phyloP scores from a whole-genome alignment of 2,888 invertebrate genomes.

The Rhamnusium bicolor region DNA sequence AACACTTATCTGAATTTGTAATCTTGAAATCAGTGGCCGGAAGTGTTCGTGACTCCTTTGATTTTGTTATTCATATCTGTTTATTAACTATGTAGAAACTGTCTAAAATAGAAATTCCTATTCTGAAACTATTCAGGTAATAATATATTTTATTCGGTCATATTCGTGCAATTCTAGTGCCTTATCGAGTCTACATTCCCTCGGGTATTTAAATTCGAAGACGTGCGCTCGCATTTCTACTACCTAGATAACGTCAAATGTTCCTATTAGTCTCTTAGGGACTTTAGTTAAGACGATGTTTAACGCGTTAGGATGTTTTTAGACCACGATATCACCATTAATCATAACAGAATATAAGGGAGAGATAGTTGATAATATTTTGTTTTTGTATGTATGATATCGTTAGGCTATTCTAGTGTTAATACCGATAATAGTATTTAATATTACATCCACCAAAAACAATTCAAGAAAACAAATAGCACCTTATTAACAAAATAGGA shows the following conservation, averaged over 20 bases:
- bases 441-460: slow-evolving; percentile 11
- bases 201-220: slow-evolving; percentile 69
- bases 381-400: slow-evolving; percentile 51
- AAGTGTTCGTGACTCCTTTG: slow-evolving; percentile 49
- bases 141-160: slow-evolving; percentile 68
- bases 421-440: slow-evolving; percentile 46
- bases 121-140: slow-evolving; percentile 66
- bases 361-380: slow-evolving; percentile 47
- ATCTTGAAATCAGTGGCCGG: slow-evolving; percentile 28
- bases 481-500: no score
- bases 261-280: slow-evolving; percentile 67
- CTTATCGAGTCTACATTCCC: slow-evolving; percentile 68
- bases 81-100: slow-evolving; percentile 60
- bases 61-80: slow-evolving; percentile 53
- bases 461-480: not conserved
- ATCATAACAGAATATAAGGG: slow-evolving; percentile 45
- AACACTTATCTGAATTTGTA: slow-evolving; percentile 34
- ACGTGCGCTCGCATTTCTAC: slow-evolving; percentile 67
- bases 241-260: slow-evolving; percentile 68
- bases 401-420: slow-evolving; percentile 48
- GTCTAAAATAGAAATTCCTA: slow-evolving; percentile 65
- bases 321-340: slow-evolving; percentile 52
- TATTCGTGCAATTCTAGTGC: slow-evolving; percentile 63
- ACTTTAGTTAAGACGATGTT: slow-evolving; percentile 61
- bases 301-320: slow-evolving; percentile 53